Percentiles rank a stretch among this genome's conserved stretches.
Evolutionary conservation across 2,113 vertebrate genomes (phyloP).

Genomic region (Dromas ardeola): DNA sequence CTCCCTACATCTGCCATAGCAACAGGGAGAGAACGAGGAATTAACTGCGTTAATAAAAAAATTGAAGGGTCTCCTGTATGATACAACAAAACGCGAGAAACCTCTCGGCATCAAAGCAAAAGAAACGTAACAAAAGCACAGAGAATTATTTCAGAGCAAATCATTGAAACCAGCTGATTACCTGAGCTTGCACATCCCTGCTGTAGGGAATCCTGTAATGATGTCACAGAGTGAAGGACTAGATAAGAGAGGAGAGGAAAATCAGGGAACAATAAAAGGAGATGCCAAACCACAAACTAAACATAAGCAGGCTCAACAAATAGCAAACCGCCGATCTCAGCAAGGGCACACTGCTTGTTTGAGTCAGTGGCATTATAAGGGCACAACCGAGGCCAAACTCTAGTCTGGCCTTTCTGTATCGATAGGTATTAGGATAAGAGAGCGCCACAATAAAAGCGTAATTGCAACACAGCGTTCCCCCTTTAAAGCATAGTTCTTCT

Average conservation of each 20-base stretch:
- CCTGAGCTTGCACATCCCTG: constrained; percentile 85
- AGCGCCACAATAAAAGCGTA: constrained; percentile 7
- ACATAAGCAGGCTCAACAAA: constrained; percentile 63
- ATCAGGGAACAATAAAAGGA: constrained; percentile 58
- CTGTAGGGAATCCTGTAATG: constrained; percentile 80
- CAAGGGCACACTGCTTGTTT: constrained; percentile 9
- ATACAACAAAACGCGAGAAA: background rate
- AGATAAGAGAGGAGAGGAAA: constrained; percentile 67
- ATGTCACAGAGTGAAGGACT: constrained; percentile 80
- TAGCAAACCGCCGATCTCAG: background rate
- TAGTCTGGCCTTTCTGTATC: background rate
- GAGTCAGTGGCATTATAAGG: background rate
- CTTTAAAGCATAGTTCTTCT: background rate
- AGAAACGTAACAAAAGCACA: constrained; percentile 12
- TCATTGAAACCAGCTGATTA: constrained; percentile 65
- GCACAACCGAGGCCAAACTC: background rate
- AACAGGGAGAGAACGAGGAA: constrained; percentile 34
- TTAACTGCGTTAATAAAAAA: constrained; percentile 45
- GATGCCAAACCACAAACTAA: constrained; percentile 60
- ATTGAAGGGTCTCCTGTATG: background rate
- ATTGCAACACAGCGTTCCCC: constrained; percentile 20
- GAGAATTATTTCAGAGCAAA: constrained; percentile 31
- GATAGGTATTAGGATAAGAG: background rate
- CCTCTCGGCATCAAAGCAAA: constrained; percentile 54
- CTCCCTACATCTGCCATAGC: constrained; percentile 50